Evolutionary conservation across 2,113 vertebrate species (phyloP).

Genomic region (Onychostruthus taczanowskii): DNA sequence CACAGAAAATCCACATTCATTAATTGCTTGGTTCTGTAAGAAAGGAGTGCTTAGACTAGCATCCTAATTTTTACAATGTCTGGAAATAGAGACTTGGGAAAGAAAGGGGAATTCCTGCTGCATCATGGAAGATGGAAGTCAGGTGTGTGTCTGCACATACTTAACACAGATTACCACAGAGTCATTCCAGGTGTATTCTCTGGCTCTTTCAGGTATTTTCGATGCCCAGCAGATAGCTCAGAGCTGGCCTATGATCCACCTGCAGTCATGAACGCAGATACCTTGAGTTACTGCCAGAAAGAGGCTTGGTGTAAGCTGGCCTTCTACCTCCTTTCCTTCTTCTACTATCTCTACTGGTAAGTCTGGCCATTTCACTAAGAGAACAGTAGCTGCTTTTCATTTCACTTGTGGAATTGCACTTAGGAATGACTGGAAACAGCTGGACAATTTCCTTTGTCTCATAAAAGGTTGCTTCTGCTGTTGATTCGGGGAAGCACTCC

Average conservation of each 20-base stretch:
- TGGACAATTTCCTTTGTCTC: neutral
- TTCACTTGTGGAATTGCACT: neutral
- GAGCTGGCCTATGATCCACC: constrained; percentile 94
- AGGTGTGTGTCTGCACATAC: neutral
- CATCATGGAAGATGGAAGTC: neutral
- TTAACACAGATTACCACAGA: neutral
- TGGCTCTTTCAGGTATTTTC: constrained; percentile 88
- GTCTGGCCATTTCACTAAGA: constrained; percentile 24
- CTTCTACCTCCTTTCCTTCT: constrained; percentile 97
- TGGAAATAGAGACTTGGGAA: neutral
- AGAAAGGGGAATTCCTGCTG: neutral
- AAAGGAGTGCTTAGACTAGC: neutral
- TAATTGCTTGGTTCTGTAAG: neutral
- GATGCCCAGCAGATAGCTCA: constrained; percentile 92
- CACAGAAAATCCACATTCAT: neutral
- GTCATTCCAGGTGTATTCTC: constrained; percentile 21
- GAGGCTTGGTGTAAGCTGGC: constrained; percentile 99
- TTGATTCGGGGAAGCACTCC: neutral
- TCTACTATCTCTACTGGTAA: constrained; percentile 99
- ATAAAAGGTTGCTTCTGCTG: neutral
- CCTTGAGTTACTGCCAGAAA: constrained; percentile 95
- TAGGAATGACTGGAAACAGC: neutral
- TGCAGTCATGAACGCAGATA: constrained; percentile 93
- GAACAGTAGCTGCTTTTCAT: neutral
- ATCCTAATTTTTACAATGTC: neutral